Evolutionary conservation across 2,888 invertebrate genomes (phyloP).

Genomic region (Caenorhabditis plicata): DNA sequence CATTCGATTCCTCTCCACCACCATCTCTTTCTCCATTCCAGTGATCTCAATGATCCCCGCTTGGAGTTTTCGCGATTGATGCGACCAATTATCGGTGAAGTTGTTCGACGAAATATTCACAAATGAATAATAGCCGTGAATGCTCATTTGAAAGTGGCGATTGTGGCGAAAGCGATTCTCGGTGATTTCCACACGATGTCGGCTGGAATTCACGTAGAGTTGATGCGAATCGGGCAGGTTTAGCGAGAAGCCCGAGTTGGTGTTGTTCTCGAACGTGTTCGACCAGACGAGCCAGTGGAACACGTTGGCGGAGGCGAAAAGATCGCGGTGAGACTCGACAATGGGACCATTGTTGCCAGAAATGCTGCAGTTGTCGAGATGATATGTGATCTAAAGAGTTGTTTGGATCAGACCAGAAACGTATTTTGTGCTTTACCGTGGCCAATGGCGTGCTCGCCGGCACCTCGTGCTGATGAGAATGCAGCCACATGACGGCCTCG

Average conservation of each 20-base stretch:
- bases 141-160: slow-evolving; percentile 78
- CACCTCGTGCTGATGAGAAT: slow-evolving; percentile 63
- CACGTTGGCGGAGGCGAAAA: slow-evolving; percentile 91
- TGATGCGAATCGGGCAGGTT: slow-evolving; percentile 74
- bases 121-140: slow-evolving; percentile 90
- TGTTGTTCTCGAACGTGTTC: slow-evolving; percentile 77
- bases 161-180: slow-evolving; percentile 77
- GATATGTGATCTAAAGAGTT: slow-evolving; percentile 75
- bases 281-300: slow-evolving; percentile 80
- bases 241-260: slow-evolving; percentile 83
- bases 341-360: slow-evolving; percentile 82
- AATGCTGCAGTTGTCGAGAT: slow-evolving; percentile 82
- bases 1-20: slow-evolving; percentile 72
- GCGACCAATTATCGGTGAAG: slow-evolving; percentile 81
- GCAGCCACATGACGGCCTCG: slow-evolving; percentile 64
- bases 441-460: slow-evolving; percentile 72
- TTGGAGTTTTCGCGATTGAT: no score
- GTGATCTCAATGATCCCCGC: slow-evolving; percentile 74
- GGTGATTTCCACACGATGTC: slow-evolving; percentile 53
- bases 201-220: slow-evolving; percentile 49
- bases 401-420: not conserved
- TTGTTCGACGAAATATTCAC: slow-evolving; percentile 83
- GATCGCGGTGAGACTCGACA: slow-evolving; percentile 75
- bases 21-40: slow-evolving; percentile 95
- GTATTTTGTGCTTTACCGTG: slow-evolving; percentile 71